Evolutionary conservation across 2,797 vertebrate species (phyloP), one percentile per base, ranked within the genome.

Genomic region (Gallinago stenura): DNA sequence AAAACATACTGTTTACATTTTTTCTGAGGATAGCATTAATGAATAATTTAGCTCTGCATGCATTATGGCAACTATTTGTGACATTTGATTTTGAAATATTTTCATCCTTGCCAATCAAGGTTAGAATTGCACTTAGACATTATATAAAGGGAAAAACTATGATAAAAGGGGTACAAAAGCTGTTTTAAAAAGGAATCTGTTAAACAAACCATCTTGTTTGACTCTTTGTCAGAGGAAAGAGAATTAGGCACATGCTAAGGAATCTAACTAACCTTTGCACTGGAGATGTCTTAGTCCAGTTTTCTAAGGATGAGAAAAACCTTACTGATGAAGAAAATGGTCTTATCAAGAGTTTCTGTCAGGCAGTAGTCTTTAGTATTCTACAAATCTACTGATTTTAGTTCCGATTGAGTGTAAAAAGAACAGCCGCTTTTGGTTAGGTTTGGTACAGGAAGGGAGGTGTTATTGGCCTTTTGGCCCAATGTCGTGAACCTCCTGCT

Each of bases 41-140:
- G 76, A 91, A 86, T 93, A 93, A 88, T 86, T 95, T 96, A 96
- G 9, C 65, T 90, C 61, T 88, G 35, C 62, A 76, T 83, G 39
- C 65, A 41, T 86, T 88, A 60, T 69, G 53, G 31, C 56, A 93
- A 83, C 24, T 71, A 85, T 69, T 57, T 81, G 13, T 93, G 87
- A 78, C 35, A 85, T 83, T 89, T 80, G 57, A 70, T 83, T 89
- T 93, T 61, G 45, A 96, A 96, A 89, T 78, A 68, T 72, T 95
- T 93, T 91, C 4, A 19, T 89, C 35, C 41, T 93, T 83, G 57
- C 19, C 65, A 93, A 26, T 83, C 54, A 93, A 92, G 43, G 39
- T 83, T 88, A 76, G 61, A 78, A 60, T 39, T 81, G 24, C 56
- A 46, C 11, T 83, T 68, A 53, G 57, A 50, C 2, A 14, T 91